Percentiles rank a stretch among this genome's conserved stretches.
These are phyloP conservation scores for Aporophyla lueneburgensis DNA, from an alignment of 2,888 invertebrate genomes.

Conservation along the genomic window DNA sequence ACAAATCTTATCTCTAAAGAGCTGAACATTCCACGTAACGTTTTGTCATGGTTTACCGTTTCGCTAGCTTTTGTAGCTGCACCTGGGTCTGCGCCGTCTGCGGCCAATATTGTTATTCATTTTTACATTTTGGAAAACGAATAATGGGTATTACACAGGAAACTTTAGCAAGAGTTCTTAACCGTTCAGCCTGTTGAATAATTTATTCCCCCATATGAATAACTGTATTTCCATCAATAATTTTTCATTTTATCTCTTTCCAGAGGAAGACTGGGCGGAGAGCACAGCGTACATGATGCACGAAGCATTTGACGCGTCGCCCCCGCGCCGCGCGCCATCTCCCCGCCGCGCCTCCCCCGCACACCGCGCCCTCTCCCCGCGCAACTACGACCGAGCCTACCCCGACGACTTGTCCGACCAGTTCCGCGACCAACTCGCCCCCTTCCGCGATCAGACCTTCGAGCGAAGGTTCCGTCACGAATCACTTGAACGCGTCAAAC, in stretches of 20 bases:
- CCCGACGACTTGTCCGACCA: constrained; percentile 75
- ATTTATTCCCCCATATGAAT: not conserved
- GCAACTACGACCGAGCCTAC: constrained; percentile 75
- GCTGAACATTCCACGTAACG: constrained; percentile 24
- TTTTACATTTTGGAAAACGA: not conserved
- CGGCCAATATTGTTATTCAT: constrained; percentile 3
- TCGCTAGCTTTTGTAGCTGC: constrained; percentile 6
- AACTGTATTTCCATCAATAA: not conserved
- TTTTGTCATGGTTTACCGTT: constrained; percentile 42
- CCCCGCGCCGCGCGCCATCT: constrained; percentile 82
- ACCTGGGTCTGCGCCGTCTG: not conserved
- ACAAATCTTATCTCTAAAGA: constrained; percentile 48
- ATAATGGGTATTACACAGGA: not conserved
- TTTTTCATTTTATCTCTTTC: constrained; percentile 70
- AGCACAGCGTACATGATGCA: constrained; percentile 92
- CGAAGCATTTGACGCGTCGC: constrained; percentile 89
- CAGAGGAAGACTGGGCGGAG: constrained; percentile 95
- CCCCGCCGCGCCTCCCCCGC: constrained; percentile 72
- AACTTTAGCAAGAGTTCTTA: not conserved
- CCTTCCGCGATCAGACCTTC: constrained; percentile 84
- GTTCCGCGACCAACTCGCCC: constrained; percentile 83
- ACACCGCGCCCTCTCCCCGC: constrained; percentile 75
- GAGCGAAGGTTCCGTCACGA: constrained; percentile 87
- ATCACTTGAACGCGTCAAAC: constrained; percentile 80
- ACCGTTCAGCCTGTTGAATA: too few relatives aligned